Conservation (phyloP, 2,113 vertebrate genomes). For the Columba livia region DNA sequence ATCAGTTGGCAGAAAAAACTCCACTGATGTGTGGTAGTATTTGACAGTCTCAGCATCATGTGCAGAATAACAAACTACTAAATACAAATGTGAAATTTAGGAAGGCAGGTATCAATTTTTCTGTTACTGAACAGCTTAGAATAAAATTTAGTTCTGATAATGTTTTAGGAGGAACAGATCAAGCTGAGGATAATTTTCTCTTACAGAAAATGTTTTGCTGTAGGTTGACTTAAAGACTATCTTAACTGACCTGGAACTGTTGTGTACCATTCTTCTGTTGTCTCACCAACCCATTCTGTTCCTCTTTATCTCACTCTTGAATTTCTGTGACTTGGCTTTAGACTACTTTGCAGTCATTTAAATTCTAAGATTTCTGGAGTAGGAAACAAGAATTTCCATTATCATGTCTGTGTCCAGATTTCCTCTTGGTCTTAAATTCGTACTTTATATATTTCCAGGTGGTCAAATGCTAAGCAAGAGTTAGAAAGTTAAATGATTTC, state of each 20-base stretch:
- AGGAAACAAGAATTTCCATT: not conserved
- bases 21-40: not conserved
- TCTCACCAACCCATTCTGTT: not conserved
- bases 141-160: not conserved
- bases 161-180: not conserved
- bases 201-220: not conserved
- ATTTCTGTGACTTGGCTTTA: not conserved
- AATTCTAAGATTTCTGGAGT: not conserved
- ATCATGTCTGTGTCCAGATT: not conserved
- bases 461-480: not conserved
- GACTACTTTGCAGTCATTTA: not conserved
- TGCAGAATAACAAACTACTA: not conserved
- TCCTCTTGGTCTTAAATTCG: not conserved
- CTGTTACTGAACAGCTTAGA: not conserved
- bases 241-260: not conserved
- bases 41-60: not conserved
- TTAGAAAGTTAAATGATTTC: not conserved
- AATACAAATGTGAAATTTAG: not conserved
- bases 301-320: not conserved
- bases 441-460: not conserved
- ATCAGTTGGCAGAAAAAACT: not conserved
- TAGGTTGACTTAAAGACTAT: not conserved
- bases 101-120: not conserved
- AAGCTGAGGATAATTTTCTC: not conserved
- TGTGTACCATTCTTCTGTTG: not conserved